Evolutionary conservation across 2,113 vertebrate species (phyloP), one percentile per base, ranked within the genome.

Genomic region (Glaucomys volans): DNA sequence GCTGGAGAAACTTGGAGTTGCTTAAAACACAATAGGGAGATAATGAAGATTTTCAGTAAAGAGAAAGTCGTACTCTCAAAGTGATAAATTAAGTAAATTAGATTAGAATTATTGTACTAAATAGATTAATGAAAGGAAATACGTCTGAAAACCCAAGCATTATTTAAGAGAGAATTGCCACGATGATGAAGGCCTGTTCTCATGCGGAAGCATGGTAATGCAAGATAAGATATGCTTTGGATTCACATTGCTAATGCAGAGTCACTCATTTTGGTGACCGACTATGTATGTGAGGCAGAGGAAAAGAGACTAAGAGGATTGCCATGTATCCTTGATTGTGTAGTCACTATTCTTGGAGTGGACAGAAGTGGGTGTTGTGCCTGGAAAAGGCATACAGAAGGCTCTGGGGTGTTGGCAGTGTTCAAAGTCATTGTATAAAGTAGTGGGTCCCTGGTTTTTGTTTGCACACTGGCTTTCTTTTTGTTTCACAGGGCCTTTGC

Each of bases 91-190:
- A 88, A 91, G 11, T 66, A 92, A 37, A 76, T 71, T 66, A 57
- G 9, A 71, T 89, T n/a, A 90, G 12, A 69, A 54, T 24, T 37
- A 90, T 4, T 82, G 24, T 80, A 50, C 18, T 77, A 71, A 54
- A 26, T 17, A 87, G 40, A 80, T 85, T 84, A 94, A 59, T 77
- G 62, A 81, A 94, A 84, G 22, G 9, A 69, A 82, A 84, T 81
- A 30, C 26, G 37, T 50, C 59, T 52, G 64, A 83, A 92, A 57
- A 13, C 5, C 40, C 30, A 7, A 80, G 57, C 9, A 52, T 40
- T 57, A 71, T 57, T 69, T 80, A 76, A 69, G 44, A 95, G 37
- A 69, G 92, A 72, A 85, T 76, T 57, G 16, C 14, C 17, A 66
- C 44, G 35, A 30, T 80, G 22, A 69, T 44, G 52, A 74, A 17